phyloP scores from a whole-genome alignment of 2,113 vertebrate genomes.

The Aegypius monachus region DNA sequence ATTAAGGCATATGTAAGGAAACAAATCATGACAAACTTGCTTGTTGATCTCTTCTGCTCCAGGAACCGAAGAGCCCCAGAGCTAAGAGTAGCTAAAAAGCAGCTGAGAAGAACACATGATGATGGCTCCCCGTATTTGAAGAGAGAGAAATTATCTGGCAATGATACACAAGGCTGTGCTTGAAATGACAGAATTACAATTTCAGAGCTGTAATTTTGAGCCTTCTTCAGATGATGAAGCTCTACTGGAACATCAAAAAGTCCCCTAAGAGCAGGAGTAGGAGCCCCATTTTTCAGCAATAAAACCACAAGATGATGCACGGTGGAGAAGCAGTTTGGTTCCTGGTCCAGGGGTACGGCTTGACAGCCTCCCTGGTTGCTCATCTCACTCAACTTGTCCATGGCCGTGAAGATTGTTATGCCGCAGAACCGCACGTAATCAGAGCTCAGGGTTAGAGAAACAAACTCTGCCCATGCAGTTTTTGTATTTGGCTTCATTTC shows the following conservation, averaged over 20 bases:
- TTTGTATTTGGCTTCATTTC: not conserved
- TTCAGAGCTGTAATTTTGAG: not conserved
- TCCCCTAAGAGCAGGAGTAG: not conserved
- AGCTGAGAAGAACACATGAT: not conserved
- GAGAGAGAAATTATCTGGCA: not conserved
- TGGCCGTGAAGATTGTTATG: fast-evolving
- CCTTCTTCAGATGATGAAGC: not conserved
- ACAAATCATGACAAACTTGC: not conserved
- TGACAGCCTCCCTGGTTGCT: not conserved
- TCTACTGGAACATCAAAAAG: not conserved
- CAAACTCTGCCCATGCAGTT: not conserved
- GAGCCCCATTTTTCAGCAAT: not conserved
- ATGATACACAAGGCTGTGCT: not conserved
- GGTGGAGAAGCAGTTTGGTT: not conserved
- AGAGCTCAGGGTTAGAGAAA: not conserved
- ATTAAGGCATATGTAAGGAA: not conserved
- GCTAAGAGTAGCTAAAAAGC: not conserved
- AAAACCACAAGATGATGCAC: not conserved
- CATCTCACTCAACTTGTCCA: not conserved
- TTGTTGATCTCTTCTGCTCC: not conserved
- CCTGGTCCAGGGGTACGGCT: fast-evolving
- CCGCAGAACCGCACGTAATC: not conserved
- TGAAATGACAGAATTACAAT: not conserved
- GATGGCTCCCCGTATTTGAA: not conserved
- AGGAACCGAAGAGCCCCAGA: not conserved